Evolutionary conservation across 37 sponge, comb jelly and placozoan species (phyloP), one percentile per base, ranked within the genome.

Genomic region (Theonella swinhoei): DNA sequence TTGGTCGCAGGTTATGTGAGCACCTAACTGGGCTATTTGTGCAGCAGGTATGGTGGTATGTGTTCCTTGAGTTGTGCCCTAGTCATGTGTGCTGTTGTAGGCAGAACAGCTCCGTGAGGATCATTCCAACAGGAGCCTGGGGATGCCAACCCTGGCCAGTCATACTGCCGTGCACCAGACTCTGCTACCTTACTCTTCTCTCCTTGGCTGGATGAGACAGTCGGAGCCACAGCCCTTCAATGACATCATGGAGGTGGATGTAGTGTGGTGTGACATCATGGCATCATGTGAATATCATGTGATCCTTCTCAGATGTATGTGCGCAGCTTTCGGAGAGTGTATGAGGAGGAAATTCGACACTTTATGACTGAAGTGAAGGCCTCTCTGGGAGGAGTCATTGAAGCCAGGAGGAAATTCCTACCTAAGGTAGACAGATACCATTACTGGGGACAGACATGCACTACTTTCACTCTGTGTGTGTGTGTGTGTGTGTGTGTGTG

Each of bases 201-300:
- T 93, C n/a, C 83, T 76, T 39, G 34, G 62, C 31, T 93, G 94
- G 94, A 69, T 90, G 47, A 89, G 78, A 59, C 83, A 86, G 24
- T 83, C 79, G 47, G 74, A 84, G 38, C 85, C 79, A 32, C 8
- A 8, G 1, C 54, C 29, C 40, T 89, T 89, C 41, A 39, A 32
- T 25, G 74, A 72, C 1, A 67, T 89, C 58, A 72, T 83, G 74
- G 85, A 89, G 68, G 89, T 89, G 35, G 64, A 73, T n/a, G 24
- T n/a, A 65, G 3, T 25, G 1, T 17, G 9, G 33, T 43, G 1
- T 76, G 33, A 58, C 22, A 1, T 26, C 58, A 3, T 40, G n/a
- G n/a, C n/a, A 47, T 25, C 38, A 24, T 17, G 33, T 24, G 42
- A n/a, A 37, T 39, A 41, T 20, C n/a, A 24, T 23, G 42, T 38